Percentiles rank a stretch among this genome's conserved stretches.
Conservation (phyloP, 2,888 invertebrate species). For the Hypomecis atomaria region DNA sequence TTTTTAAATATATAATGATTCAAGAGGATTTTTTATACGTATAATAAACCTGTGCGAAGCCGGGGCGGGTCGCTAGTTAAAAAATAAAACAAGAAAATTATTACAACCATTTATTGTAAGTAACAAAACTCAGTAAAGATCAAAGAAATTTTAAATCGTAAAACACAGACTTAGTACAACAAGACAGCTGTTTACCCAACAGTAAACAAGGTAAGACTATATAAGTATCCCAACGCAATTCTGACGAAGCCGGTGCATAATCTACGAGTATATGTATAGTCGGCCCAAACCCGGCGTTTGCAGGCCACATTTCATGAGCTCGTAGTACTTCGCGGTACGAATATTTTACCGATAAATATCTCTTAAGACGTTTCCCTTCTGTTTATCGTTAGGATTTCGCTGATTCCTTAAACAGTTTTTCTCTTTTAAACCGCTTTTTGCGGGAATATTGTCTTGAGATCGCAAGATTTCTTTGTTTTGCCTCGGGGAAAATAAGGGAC, state of each 20-base stretch:
- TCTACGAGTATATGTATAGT: too few relatives aligned
- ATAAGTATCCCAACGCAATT: constrained; percentile 22
- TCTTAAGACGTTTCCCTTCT: constrained; percentile 73
- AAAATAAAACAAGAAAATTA: too few relatives aligned
- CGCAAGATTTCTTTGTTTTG: constrained; percentile 45
- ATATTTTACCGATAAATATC: constrained; percentile 81
- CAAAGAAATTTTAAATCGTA: neutral
- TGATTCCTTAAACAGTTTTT: constrained; percentile 76
- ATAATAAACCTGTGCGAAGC: too few relatives aligned
- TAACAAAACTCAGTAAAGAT: neutral
- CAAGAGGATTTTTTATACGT: too few relatives aligned
- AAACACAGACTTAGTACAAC: neutral
- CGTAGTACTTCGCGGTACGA: constrained; percentile 63
- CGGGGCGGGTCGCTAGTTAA: too few relatives aligned
- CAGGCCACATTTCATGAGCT: constrained; percentile 66
- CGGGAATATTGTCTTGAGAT: constrained; percentile 54
- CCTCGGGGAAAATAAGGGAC: constrained; percentile 41
- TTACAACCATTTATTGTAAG: too few relatives aligned
- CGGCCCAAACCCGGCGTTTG: constrained; percentile 34
- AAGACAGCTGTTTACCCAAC: constrained; percentile 12
- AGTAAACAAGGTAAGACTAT: constrained; percentile 23
- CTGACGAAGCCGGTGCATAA: constrained; percentile 29
- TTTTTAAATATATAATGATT: too few relatives aligned
- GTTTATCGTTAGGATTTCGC: constrained; percentile 78
- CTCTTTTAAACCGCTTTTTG: constrained; percentile 70